Evolutionary conservation across 1,140 invertebrate genomes (phyloP), one percentile per base, ranked within the genome.

Genomic region (Pararge aegeria): DNA sequence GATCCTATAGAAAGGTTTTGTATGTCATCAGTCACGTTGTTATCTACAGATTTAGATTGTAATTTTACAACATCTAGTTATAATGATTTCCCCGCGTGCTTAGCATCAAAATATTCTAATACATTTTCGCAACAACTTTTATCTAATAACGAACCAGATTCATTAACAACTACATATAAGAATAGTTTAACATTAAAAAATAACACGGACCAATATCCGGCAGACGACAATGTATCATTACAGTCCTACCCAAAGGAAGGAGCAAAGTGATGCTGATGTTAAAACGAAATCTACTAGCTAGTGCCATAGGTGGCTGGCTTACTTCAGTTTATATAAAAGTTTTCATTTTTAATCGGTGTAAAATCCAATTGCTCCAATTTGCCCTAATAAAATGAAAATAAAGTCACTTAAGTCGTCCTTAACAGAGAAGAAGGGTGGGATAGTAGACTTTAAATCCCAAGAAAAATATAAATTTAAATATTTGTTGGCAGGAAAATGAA

Each of bases 401-500:
- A n/a, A n/a, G n/a, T n/a, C n/a, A n/a, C n/a, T 7, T 30, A 9
- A 10, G 34, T 44, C 15, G 46, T 59, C 38, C 54, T 55, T 52
- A 42, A 19, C 30, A 34, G 50, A 60, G 52, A 53, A 29, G 56
- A 60, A 51, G 51, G 57, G 44, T 57, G 59, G 53, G 54, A 62
- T 27, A 59, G 53, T 42, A 63, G 55, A 34, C 44, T 52, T 48
- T 42, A 21, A 49, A 27, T n/a, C 5, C 10, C 29, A 18, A 21
- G 18, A 19, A 49, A 37, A n/a, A 19, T 13, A 27, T 16, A 13
- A 49, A 49, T 52, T 52, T 30, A 1, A 52, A 37, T 53, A 38
- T 64, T 78, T 70, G 60, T 70, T 61, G 16, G 50, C 71, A 78
- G 78, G 63, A 62, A 67, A 52, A 54, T 67, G 63, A 77, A 78